phyloP scores from a whole-genome alignment of 2,888 invertebrate species.

The Caenorhabditis sp. region DNA sequence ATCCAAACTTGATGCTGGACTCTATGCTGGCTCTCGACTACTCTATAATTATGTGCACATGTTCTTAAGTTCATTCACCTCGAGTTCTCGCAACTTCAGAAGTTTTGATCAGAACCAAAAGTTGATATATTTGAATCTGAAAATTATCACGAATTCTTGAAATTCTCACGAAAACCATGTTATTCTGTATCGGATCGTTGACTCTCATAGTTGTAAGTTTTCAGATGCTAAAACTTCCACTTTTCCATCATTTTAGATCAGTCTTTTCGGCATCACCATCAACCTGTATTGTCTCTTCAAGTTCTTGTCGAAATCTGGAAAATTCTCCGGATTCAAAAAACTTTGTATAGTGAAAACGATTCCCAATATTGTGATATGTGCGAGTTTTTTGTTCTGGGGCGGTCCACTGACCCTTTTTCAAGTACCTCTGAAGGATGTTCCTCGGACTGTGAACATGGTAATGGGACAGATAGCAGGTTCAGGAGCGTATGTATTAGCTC shows the following conservation, averaged over 20 bases:
- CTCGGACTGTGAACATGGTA: conserved; percentile 26
- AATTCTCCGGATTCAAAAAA: conserved; percentile 40
- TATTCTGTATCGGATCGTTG: conserved; percentile 17
- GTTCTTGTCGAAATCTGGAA: conserved; percentile 31
- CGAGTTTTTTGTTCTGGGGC: conserved; percentile 40
- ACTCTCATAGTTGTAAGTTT: conserved; percentile 20
- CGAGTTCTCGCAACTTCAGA: no score
- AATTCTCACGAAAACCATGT: not conserved
- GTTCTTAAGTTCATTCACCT: no score
- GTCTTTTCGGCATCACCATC: conserved; percentile 18
- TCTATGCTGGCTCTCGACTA: not conserved
- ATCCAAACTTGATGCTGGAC: not conserved
- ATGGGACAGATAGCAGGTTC: conserved; percentile 38
- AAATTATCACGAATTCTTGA: conserved; percentile 2
- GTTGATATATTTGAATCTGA: not conserved
- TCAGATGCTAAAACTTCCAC: not conserved
- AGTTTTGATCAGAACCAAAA: not conserved
- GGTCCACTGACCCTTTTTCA: conserved; percentile 29
- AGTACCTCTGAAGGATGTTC: conserved; percentile 17
- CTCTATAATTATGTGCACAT: not conserved
- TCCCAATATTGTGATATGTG: conserved; percentile 43
- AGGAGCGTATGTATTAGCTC: conserved; percentile 41
- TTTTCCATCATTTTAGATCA: conserved; percentile 18
- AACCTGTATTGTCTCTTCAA: conserved; percentile 36
- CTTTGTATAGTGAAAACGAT: conserved; percentile 45